Evolutionary conservation across 1,140 invertebrate species (phyloP).

Genomic region (Drosophila pallidifrons): DNA sequence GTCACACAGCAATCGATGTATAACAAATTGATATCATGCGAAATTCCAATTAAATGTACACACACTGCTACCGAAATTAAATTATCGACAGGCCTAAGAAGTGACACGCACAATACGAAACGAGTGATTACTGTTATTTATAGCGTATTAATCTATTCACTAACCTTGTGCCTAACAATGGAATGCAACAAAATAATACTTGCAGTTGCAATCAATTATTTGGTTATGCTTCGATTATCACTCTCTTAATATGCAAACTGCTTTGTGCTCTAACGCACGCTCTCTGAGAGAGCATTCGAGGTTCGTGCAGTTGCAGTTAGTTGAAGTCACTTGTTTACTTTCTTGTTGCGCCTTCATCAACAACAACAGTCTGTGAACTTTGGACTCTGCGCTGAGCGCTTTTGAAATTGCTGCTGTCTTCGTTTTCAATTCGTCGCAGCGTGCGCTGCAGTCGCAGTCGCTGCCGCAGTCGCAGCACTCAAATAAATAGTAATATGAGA

Average conservation of each 20-base stretch:
- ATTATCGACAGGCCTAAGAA: neutral
- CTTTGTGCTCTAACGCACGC: neutral
- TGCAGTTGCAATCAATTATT: too few relatives aligned
- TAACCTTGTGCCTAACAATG: too few relatives aligned
- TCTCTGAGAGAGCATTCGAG: constrained; percentile 17
- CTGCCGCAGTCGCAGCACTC: constrained; percentile 1
- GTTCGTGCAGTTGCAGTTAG: constrained; percentile 29
- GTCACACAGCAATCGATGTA: neutral
- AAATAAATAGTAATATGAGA: constrained; percentile 34
- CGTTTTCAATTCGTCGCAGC: constrained; percentile 21
- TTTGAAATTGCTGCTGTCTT: constrained; percentile 28
- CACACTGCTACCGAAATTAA: neutral
- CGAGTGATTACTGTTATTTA: too few relatives aligned
- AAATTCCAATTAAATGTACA: neutral
- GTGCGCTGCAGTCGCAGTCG: constrained; percentile 1
- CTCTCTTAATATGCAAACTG: too few relatives aligned
- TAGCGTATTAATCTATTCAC: too few relatives aligned
- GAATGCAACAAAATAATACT: too few relatives aligned
- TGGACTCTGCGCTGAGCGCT: constrained; percentile 33
- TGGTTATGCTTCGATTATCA: too few relatives aligned
- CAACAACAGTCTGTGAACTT: constrained; percentile 29
- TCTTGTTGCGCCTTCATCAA: constrained; percentile 33
- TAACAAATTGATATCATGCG: neutral
- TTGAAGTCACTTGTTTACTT: constrained; percentile 36
- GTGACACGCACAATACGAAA: neutral